Conservation (phyloP, 2,113 vertebrate genomes). For the Amia ocellicauda region DNA sequence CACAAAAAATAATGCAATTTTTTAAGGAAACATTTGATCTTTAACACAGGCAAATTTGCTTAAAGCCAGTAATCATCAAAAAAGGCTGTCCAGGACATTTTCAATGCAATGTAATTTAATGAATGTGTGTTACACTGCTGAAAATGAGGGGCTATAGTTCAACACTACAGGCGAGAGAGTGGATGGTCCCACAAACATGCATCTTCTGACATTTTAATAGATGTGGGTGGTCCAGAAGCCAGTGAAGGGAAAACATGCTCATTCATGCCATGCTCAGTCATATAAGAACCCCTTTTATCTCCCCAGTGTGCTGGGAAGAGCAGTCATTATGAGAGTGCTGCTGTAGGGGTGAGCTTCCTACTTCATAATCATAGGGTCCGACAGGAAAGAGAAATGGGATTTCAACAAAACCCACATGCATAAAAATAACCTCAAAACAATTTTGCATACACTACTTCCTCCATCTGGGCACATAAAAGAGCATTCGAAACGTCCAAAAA, state of each 20-base stretch:
- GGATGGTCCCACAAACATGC: constrained; percentile 3
- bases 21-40: too few relatives aligned
- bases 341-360: not conserved
- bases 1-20: too few relatives aligned
- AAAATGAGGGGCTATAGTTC: not conserved
- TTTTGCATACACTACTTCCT: not conserved
- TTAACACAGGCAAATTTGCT: too few relatives aligned
- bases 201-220: constrained; percentile 6
- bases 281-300: constrained; percentile 9
- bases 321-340: not conserved
- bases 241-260: not conserved
- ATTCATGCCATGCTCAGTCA: constrained; percentile 1
- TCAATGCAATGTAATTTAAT: not conserved
- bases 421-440: not conserved
- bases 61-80: not conserved
- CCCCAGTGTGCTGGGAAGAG: not conserved
- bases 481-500: too few relatives aligned
- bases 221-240: not conserved
- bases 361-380: not conserved
- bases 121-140: not conserved
- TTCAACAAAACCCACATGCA: not conserved
- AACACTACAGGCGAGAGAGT: not conserved
- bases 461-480: too few relatives aligned
- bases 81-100: not conserved
- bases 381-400: not conserved